These are phyloP conservation scores for Eremophila alpestris DNA, from an alignment of 2,797 vertebrate species.

Conservation along the genomic window DNA sequence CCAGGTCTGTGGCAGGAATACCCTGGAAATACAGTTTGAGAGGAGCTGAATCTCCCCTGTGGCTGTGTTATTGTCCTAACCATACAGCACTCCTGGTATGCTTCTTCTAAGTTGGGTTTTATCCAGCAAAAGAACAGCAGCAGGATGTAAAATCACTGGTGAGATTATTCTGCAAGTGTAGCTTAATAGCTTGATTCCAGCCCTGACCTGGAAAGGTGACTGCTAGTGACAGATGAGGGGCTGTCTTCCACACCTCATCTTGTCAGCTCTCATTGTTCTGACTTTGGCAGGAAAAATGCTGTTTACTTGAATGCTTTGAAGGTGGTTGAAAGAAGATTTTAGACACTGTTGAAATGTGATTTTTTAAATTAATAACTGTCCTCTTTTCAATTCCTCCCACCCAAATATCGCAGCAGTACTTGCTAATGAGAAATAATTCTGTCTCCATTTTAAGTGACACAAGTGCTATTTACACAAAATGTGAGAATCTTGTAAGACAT, in stretches of 20 bases:
- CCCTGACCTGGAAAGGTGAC: background rate
- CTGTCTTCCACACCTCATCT: background rate
- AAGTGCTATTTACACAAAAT: conserved; percentile 21
- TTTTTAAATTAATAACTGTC: background rate
- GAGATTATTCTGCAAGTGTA: background rate
- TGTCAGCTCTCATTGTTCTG: background rate
- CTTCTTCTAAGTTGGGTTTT: background rate
- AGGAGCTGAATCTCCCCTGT: background rate
- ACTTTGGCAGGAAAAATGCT: background rate
- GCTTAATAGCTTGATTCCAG: background rate
- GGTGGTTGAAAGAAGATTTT: background rate
- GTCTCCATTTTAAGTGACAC: conserved; percentile 5
- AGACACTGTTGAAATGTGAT: background rate
- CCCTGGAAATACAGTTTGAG: background rate
- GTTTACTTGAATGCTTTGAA: background rate
- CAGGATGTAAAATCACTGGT: background rate
- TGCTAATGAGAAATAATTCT: conserved; percentile 31
- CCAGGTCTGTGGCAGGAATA: background rate
- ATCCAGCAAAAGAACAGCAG: background rate
- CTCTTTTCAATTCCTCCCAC: background rate
- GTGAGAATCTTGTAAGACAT: conserved; percentile 1
- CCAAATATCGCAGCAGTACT: background rate
- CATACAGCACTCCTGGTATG: background rate
- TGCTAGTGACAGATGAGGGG: background rate
- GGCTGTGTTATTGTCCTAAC: background rate